Evolutionary conservation across 2,113 vertebrate genomes (phyloP).

Genomic region (Notechis scutatus): DNA sequence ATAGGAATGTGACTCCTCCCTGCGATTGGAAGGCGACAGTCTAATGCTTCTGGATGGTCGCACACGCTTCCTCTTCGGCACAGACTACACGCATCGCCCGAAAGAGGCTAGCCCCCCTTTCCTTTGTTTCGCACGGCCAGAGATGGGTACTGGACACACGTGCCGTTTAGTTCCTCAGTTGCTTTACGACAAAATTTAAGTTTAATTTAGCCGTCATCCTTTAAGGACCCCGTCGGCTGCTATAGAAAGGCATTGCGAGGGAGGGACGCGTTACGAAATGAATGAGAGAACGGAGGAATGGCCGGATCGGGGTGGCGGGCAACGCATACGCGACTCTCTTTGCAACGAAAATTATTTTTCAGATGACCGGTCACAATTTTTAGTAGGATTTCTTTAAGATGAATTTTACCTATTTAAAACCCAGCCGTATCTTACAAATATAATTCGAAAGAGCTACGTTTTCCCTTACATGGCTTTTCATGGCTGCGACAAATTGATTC

Average conservation of each 20-base stretch:
- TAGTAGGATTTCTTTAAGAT: neutral
- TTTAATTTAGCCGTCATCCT: neutral
- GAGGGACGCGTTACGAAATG: neutral
- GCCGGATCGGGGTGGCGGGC: neutral
- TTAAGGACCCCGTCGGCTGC: neutral
- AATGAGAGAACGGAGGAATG: neutral
- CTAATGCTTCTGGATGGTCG: neutral
- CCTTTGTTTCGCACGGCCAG: neutral
- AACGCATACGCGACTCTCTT: neutral
- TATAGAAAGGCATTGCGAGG: neutral
- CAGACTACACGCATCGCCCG: neutral
- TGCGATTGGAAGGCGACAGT: neutral
- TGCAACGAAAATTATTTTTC: neutral
- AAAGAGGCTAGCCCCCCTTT: neutral
- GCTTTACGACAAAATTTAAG: neutral
- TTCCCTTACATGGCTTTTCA: neutral
- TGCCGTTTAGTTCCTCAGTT: neutral
- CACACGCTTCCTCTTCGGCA: neutral
- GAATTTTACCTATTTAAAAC: neutral
- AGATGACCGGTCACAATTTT: neutral
- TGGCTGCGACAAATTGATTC: neutral
- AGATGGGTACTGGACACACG: neutral
- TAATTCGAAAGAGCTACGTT: neutral
- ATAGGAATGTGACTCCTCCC: neutral
- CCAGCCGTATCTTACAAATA: neutral